These are phyloP conservation scores for Lycocerus yunnanus DNA, from an alignment of 2,888 invertebrate species.

Conservation along the genomic window DNA sequence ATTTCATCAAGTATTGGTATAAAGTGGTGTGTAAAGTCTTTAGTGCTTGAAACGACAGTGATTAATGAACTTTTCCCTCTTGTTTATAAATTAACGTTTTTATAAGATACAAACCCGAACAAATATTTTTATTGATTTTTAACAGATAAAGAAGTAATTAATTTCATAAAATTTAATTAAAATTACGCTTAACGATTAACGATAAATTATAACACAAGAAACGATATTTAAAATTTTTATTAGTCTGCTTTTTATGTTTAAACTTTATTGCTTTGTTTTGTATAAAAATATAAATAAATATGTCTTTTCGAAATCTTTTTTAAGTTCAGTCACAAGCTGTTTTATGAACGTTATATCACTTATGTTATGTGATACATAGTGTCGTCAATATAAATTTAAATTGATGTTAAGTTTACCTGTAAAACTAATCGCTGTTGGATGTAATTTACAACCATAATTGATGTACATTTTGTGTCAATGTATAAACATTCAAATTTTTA, in stretches of 20 bases:
- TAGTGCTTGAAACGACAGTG: neutral
- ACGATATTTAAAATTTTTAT: neutral
- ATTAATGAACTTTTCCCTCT: neutral
- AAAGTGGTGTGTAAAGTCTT: neutral
- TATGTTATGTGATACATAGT: slow-evolving; percentile 23
- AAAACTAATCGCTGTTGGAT: slow-evolving; percentile 35
- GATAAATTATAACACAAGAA: neutral
- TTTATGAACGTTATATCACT: slow-evolving; percentile 51
- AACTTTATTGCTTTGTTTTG: slow-evolving; percentile 9
- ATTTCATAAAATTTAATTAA: neutral
- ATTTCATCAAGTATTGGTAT: neutral
- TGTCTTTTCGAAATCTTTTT: slow-evolving; percentile 55
- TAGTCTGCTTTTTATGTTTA: slow-evolving; percentile 8
- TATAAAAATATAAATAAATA: slow-evolving; percentile 13
- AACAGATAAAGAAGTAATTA: neutral
- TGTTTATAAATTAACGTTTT: neutral
- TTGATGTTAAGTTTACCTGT: slow-evolving; percentile 31
- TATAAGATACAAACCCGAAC: neutral
- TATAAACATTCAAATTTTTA: neutral
- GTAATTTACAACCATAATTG: slow-evolving; percentile 37
- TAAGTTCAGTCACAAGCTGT: slow-evolving; percentile 53
- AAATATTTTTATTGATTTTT: neutral
- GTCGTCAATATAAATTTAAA: slow-evolving; percentile 15
- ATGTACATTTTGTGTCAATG: slow-evolving; percentile 34
- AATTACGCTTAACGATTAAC: neutral